Conservation (phyloP, 2,113 vertebrate genomes). For the Elachura formosa region DNA sequence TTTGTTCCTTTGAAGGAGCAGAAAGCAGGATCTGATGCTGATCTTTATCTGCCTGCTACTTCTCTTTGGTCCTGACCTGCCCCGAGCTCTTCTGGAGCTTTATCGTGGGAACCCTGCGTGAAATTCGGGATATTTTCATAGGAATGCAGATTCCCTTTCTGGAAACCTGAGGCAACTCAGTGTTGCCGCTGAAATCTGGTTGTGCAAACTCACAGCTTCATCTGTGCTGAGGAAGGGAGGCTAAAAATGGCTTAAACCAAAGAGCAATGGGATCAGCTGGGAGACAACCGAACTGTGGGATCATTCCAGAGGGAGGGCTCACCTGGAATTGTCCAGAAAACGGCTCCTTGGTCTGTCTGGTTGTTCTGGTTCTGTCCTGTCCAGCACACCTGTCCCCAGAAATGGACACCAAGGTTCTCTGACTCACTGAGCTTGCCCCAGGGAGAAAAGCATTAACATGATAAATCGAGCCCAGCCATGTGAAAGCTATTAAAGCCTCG, state of each 20-base stretch:
- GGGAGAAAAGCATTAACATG: background rate
- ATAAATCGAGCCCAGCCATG: background rate
- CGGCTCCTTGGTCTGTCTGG: background rate
- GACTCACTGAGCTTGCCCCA: background rate
- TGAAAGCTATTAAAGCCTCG: background rate
- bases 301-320: background rate
- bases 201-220: constrained; percentile 29
- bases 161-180: background rate
- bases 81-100: background rate
- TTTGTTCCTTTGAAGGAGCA: background rate
- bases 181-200: constrained; percentile 21
- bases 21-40: background rate
- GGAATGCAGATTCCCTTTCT: background rate
- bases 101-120: background rate
- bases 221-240: constrained; percentile 14
- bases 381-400: background rate
- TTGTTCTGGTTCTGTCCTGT: background rate
- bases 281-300: background rate
- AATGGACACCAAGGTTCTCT: background rate
- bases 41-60: background rate
- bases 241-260: constrained; percentile 28
- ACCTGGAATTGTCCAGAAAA: background rate
- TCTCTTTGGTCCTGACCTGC: constrained; percentile 12
- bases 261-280: constrained; percentile 1
- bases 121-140: background rate